Evolutionary conservation across 2,888 invertebrate genomes (phyloP).

Genomic region (Stictocephala bisonia): DNA sequence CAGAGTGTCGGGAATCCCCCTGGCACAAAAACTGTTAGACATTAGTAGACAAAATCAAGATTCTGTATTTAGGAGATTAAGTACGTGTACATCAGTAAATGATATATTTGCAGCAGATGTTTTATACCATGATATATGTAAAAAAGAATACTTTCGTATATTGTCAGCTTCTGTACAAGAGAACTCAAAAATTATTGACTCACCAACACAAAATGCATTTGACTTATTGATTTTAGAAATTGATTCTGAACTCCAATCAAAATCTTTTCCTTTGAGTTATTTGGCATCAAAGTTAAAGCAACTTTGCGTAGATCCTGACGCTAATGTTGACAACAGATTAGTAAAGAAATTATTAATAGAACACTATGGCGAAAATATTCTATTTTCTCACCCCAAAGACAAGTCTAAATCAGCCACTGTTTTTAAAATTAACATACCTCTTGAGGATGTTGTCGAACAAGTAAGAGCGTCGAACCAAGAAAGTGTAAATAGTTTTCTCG

Average conservation of each 20-base stretch:
- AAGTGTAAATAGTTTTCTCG: background rate
- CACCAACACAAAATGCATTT: background rate
- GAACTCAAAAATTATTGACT: background rate
- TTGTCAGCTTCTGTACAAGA: background rate
- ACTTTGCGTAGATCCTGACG: background rate
- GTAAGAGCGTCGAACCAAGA: background rate
- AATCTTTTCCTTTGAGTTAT: constrained; percentile 12
- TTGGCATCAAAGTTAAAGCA: background rate
- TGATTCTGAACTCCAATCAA: constrained; percentile 8
- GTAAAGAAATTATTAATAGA: constrained; percentile 10
- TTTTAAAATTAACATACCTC: constrained; percentile 15
- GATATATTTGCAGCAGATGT: constrained; percentile 23
- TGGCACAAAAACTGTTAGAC: constrained; percentile 12
- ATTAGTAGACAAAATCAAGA: background rate
- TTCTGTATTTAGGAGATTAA: constrained; percentile 28
- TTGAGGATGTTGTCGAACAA: constrained; percentile 16
- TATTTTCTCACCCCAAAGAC: constrained; percentile 24
- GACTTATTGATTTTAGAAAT: constrained; percentile 1
- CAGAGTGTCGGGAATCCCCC: background rate
- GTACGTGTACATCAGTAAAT: constrained; percentile 26
- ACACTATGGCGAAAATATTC: constrained; percentile 19
- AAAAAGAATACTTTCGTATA: constrained; percentile 27
- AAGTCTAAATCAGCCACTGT: constrained; percentile 5
- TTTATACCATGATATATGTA: constrained; percentile 20
- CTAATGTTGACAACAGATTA: background rate